Base-by-base conservation (phyloP, 1,140 invertebrate genomes). In the Panagrolaimus sp. region DNA sequence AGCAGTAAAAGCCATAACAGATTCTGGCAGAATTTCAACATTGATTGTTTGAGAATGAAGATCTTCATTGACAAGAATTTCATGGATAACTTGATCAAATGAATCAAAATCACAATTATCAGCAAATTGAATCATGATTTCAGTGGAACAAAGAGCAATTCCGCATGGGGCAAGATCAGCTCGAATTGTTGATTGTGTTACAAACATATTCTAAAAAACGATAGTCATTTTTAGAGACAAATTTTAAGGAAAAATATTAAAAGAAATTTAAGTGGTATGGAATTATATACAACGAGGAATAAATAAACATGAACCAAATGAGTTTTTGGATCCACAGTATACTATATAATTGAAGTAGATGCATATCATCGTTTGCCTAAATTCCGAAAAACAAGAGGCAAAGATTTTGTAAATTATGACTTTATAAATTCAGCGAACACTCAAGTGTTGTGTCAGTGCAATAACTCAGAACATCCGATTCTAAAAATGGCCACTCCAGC, bases 31-130 rank as follows among this genome's bases (percentile, higher is more conserved):
- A 0, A 58, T 58, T n/a, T 58, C 52, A 21, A 58, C n/a, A 28
- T 58, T 5, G 17, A 58, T 17, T 12, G 52, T 58, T 8, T 58
- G 52, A 12, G 21, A 28, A n/a, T 26, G 52, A 5, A 58, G 10
- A 17, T 58, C 52, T 12, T n/a, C 52, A 58, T 58, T 58, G 14
- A 58, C 14, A 21, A 58, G 17, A 17, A 58, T 26, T 21, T 58
- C 52, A 21, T 28, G 15, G 8, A 58, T 28, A 21, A 58, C 52
- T 21, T 58, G 52, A 58, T 58, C 14, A 14, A 58, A 58, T n/a
- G 17, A 26, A 26, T 58, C 52, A 17, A 58, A 58, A 8, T 58
- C 52, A 14, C 4, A 58, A 28, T 58, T 58, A 14, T 58, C 52
- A 12, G 52, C 14, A 28, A 58, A 58, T 21, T 21, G 21, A 28